Evolutionary conservation across 2,113 vertebrate genomes (phyloP), one percentile per base, ranked within the genome.

Genomic region (Bos javanicus): DNA sequence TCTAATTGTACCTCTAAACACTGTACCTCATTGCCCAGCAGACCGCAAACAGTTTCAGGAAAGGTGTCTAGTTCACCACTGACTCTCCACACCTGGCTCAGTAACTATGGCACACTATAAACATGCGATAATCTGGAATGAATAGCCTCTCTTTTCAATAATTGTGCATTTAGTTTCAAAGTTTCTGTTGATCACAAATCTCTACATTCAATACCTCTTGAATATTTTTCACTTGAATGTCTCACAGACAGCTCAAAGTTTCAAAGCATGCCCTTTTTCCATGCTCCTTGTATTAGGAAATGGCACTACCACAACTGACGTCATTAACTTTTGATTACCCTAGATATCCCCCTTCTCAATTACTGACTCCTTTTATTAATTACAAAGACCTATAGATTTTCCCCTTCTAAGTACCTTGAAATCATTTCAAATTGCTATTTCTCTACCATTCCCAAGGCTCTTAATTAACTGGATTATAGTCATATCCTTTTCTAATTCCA

Each of bases 401-500:
- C 48, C 30, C 17, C 67, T 91, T 91, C 43, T 54, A 74, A 87
- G 13, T 74, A 7, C 1, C 62, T 81, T 91, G 71, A 89, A 78
- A 91, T 97, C 56, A 52, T 64, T 91, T 87, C 16, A 64, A 57
- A 57, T 96, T 89, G 23, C 33, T 74, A 33, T 88, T 91, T 88
- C n/a, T 67, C 43, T 91, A 56, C 43, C 56, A 50, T 87, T 93
- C 84, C 80, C 7, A 14, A 82, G 80, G 43, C n/a, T 80, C 33
- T 95, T 21, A 64, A 87, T 87, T 62, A 97, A 93, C 25, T 56
- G 36, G 83, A 97, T 96, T 91, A 91, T 56, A 82, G 64, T 76
- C 12, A 48, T 46, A 96, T 60, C 33, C 15, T 54, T 71, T 71
- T 33, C 33, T 83, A 97, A 96, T 93, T 93, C 67, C 71, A 86